A percentile compares a stretch with the other conserved stretches of the same genome.
phyloP scores from a whole-genome alignment of 2,797 vertebrate genomes.

The Poeciliopsis gracilis region DNA sequence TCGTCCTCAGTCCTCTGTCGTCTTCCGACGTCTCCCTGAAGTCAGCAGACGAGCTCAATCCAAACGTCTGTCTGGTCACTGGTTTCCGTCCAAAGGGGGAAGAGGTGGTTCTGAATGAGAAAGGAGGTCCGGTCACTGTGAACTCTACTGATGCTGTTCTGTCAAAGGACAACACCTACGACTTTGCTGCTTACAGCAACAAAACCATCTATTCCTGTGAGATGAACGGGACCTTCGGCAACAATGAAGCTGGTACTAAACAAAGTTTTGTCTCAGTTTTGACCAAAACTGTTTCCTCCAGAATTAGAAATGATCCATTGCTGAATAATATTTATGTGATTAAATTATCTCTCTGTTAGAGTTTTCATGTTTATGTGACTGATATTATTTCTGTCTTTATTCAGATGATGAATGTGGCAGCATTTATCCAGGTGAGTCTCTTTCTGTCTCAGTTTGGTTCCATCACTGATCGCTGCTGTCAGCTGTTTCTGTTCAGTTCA shows the following conservation, averaged over 20 bases:
- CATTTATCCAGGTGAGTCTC: constrained; percentile 37
- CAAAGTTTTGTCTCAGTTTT: too few relatives aligned
- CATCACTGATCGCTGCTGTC: neutral
- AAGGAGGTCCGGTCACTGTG: accelerated
- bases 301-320: too few relatives aligned
- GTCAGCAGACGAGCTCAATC: accelerated
- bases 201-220: constrained; percentile 19
- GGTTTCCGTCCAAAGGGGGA: constrained; percentile 9
- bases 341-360: neutral
- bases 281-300: too few relatives aligned
- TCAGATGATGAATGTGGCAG: neutral
- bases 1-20: neutral
- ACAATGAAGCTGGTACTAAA: neutral
- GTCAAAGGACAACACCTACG: constrained; percentile 4
- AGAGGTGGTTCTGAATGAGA: neutral
- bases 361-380: too few relatives aligned
- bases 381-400: neutral
- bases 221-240: accelerated
- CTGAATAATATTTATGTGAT: neutral
- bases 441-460: neutral
- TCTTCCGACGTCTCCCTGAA: neutral
- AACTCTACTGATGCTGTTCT: accelerated
- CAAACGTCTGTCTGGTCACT: constrained; percentile 62
- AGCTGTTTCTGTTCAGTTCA: too few relatives aligned
- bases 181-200: constrained; percentile 35